Percentiles rank a stretch among this genome's conserved stretches.
These are phyloP conservation scores for Cheirogaleus medius DNA, from an alignment of 2,113 vertebrate species.

Conservation along the genomic window DNA sequence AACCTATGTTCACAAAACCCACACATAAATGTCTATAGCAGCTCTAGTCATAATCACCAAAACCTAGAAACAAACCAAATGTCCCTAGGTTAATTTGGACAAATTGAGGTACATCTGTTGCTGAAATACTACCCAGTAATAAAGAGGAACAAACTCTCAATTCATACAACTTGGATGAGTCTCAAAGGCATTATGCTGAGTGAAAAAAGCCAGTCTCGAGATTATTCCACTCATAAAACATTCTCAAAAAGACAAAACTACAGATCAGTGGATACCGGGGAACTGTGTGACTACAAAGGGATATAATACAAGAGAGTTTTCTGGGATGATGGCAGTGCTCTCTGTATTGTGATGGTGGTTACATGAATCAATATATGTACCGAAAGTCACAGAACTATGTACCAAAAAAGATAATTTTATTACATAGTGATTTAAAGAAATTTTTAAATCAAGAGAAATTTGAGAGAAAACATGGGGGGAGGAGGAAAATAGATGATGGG, in stretches of 20 bases:
- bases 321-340: background rate
- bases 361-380: background rate
- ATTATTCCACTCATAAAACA: background rate
- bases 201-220: background rate
- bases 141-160: background rate
- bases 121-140: background rate
- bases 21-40: background rate
- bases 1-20: background rate
- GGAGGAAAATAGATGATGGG: background rate
- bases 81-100: background rate
- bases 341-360: background rate
- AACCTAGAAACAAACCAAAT: background rate
- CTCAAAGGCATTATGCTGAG: background rate
- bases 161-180: background rate
- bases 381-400: background rate
- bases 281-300: background rate
- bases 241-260: background rate
- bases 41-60: background rate
- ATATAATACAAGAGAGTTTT: background rate
- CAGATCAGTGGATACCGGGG: background rate
- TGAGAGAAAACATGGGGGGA: background rate
- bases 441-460: background rate
- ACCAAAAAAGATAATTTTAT: background rate
- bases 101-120: background rate
- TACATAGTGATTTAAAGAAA: background rate